Evolutionary conservation across 2,113 vertebrate genomes (phyloP), one percentile per base, ranked within the genome.

Genomic region (Lycocorax pyrrhopterus): DNA sequence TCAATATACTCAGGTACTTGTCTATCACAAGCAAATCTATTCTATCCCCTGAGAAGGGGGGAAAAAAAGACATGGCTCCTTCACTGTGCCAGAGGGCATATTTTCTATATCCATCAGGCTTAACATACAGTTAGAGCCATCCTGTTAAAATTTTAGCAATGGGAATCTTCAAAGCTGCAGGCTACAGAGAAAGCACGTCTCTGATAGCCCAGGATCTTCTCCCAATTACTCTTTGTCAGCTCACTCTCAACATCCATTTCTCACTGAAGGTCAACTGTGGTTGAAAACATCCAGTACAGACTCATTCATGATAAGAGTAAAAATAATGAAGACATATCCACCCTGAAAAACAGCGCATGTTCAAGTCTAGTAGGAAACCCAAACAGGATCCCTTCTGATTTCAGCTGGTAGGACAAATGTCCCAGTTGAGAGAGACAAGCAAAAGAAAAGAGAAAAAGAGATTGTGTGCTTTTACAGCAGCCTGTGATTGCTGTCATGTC

Each of bases 221-320:
- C 82, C 87, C 91, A 91, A 91, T 96, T 96, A 95, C 93, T 96
- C 95, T 96, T 90, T 96, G 94, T 91, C 89, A 95, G 96, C 78
- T 88, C 87, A 39, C 71, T 94, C 84, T 84, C 76, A 51, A 95
- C 87, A 95, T 95, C 82, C 33, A 0, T 94, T 91, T 95, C 93
- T 93, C 92, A 81, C 83, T 92, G 96, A 96, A 97, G 95, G 95
- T 97, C 96, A 97, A 29, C 73, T 87, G 92, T 84, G 66, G 83
- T 58, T 95, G 95, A 93, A 96, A 96, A 96, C 66, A 93, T 72
- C 79, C 76, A 96, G 90, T 80, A 84, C 86, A 93, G 92, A 86
- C 93, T 95, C 96, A 93, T 93, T 89, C 73, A 90, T 16, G 92
- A 13, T 73, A 93, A 93, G 60, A 90, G 85, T 81, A 53, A 87